Conservation (phyloP, 2,888 invertebrate species). For the Drosophila glabriapex region DNA sequence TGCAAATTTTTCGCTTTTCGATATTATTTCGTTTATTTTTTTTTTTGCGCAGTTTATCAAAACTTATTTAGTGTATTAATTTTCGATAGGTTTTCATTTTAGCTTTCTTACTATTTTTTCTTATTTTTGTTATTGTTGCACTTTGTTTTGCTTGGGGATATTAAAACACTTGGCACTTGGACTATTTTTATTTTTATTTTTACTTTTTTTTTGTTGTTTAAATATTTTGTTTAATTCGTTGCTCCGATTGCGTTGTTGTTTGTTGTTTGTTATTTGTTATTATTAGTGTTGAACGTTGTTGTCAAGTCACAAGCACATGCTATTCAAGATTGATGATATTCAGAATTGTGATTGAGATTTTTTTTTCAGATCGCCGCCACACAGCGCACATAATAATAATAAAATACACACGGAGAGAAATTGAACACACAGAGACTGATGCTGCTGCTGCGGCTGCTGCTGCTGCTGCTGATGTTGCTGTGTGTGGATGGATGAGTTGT, state of each 20-base stretch:
- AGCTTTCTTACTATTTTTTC: not conserved
- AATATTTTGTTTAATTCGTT: slow-evolving; percentile 24
- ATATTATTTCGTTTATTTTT: not conserved
- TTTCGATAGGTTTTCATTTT: slow-evolving; percentile 9
- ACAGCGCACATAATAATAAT: slow-evolving; percentile 45
- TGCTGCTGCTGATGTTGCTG: slow-evolving; percentile 5
- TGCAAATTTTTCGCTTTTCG: slow-evolving; percentile 1
- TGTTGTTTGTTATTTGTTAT: slow-evolving; percentile 11
- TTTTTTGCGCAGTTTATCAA: slow-evolving; percentile 35
- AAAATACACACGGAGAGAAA: slow-evolving; percentile 51
- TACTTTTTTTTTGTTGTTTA: slow-evolving; percentile 7
- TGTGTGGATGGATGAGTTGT: slow-evolving; percentile 9
- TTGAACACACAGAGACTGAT: slow-evolving; percentile 31
- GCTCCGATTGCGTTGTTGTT: slow-evolving; percentile 14
- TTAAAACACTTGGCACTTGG: slow-evolving; percentile 54
- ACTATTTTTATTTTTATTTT: slow-evolving; percentile 6
- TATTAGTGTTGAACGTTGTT: slow-evolving; percentile 30
- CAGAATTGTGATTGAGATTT: slow-evolving; percentile 55
- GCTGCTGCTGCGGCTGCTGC: slow-evolving; percentile 16
- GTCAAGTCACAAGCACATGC: slow-evolving; percentile 26
- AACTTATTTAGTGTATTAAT: slow-evolving; percentile 10
- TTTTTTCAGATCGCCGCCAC: slow-evolving; percentile 40
- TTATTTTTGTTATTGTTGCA: slow-evolving; percentile 29
- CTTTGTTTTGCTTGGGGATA: slow-evolving; percentile 20
- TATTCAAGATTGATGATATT: slow-evolving; percentile 26